These are phyloP conservation scores for Odiellus spinosus DNA, from an alignment of 2,888 invertebrate genomes.

Conservation along the genomic window DNA sequence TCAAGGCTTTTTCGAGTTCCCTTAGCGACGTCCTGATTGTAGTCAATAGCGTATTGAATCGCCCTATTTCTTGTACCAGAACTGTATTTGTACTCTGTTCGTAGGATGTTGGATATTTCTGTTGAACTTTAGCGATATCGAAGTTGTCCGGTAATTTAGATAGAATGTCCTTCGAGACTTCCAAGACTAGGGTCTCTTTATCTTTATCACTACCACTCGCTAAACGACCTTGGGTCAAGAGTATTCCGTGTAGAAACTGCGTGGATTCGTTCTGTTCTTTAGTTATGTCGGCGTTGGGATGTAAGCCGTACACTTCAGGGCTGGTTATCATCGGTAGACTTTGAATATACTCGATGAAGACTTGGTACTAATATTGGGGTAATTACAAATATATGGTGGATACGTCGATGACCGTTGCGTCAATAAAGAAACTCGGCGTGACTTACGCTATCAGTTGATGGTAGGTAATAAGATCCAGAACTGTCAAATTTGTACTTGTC, in stretches of 20 bases:
- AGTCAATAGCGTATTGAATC: slow-evolving; percentile 30
- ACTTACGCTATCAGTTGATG: slow-evolving; percentile 29
- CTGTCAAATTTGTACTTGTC: slow-evolving; percentile 28
- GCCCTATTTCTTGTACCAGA: slow-evolving; percentile 33
- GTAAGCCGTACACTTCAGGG: slow-evolving; percentile 34
- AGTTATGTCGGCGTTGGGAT: slow-evolving; percentile 34
- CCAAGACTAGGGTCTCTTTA: slow-evolving; percentile 60
- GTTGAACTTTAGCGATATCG: slow-evolving; percentile 25
- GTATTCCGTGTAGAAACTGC: slow-evolving; percentile 32
- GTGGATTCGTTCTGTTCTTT: slow-evolving; percentile 35
- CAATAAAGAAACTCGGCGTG: neutral
- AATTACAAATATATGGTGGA: too few relatives aligned
- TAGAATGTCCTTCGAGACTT: slow-evolving; percentile 61
- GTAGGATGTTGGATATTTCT: slow-evolving; percentile 31
- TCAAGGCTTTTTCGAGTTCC: slow-evolving; percentile 32
- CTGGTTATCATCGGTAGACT: slow-evolving; percentile 30
- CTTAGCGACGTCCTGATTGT: slow-evolving; percentile 27
- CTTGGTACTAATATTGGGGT: slow-evolving; percentile 29
- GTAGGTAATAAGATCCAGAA: slow-evolving; percentile 28
- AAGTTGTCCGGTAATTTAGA: slow-evolving; percentile 34
- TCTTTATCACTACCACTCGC: slow-evolving; percentile 42
- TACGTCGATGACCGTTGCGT: too few relatives aligned
- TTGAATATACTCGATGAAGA: slow-evolving; percentile 31
- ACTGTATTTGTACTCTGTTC: slow-evolving; percentile 33
- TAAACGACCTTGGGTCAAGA: slow-evolving; percentile 28